phyloP scores from a whole-genome alignment of 2,113 vertebrate genomes.

The Galbula dea region DNA sequence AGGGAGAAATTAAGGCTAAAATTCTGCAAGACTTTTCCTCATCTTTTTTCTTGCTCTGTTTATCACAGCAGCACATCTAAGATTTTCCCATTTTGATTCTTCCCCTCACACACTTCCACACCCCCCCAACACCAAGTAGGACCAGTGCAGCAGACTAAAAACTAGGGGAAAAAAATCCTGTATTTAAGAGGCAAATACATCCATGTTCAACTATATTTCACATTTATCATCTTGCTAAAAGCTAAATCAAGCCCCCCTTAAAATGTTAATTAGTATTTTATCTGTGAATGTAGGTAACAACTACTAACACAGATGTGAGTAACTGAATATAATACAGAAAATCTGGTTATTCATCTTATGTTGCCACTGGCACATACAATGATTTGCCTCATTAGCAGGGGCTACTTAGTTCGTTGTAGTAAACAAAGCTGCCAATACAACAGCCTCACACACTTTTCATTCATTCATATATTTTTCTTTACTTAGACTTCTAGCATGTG shows the following conservation, averaged over 20 bases:
- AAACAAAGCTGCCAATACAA: slow-evolving; percentile 66
- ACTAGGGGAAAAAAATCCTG: background rate
- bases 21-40: background rate
- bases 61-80: background rate
- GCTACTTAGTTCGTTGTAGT: slow-evolving; percentile 64
- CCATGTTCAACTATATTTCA: background rate
- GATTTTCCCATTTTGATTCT: background rate
- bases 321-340: slow-evolving; percentile 39
- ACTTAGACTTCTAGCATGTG: slow-evolving; percentile 62
- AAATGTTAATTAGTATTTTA: slow-evolving; percentile 39
- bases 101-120: background rate
- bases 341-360: slow-evolving; percentile 58
- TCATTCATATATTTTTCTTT: slow-evolving; percentile 67
- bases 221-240: slow-evolving; percentile 6
- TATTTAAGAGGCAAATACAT: slow-evolving; percentile 30
- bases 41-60: slow-evolving; percentile 5
- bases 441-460: slow-evolving; percentile 55
- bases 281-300: slow-evolving; percentile 19
- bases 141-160: background rate
- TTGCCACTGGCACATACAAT: slow-evolving; percentile 45
- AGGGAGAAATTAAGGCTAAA: background rate
- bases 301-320: slow-evolving; percentile 29
- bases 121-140: background rate
- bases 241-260: background rate
- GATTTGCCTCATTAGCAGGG: slow-evolving; percentile 70